Percentiles rank a stretch among this genome's conserved stretches.
phyloP scores from a whole-genome alignment of 2,888 invertebrate species.

The Lasioglossum calceatum region DNA sequence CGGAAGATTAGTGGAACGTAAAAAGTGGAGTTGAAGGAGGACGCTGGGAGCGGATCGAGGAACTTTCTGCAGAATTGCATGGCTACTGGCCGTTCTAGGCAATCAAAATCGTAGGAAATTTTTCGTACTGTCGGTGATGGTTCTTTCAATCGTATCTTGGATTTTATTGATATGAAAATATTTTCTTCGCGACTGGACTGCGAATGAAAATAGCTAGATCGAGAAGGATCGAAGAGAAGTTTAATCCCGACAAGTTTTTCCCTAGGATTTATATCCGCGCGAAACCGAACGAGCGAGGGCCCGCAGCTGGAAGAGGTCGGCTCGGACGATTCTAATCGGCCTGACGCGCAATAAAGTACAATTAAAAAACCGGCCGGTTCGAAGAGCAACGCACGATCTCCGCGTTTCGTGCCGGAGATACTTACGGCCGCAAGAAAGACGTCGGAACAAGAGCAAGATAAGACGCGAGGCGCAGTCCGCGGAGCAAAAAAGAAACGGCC shows the following conservation, averaged over 20 bases:
- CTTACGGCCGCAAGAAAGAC: conserved; percentile 31
- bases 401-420: conserved; percentile 51
- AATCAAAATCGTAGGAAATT: not conserved
- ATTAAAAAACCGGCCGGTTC: conserved; percentile 42
- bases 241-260: not conserved
- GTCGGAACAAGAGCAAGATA: conserved; percentile 24
- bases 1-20: not conserved
- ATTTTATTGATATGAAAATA: not conserved
- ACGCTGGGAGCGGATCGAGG: too few relatives aligned
- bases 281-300: not conserved
- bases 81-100: not conserved
- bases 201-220: not conserved
- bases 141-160: not conserved
- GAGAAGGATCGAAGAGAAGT: not conserved
- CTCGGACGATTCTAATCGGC: conserved; percentile 42
- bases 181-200: not conserved
- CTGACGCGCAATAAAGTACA: conserved; percentile 51
- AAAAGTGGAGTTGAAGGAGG: not conserved
- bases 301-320: not conserved
- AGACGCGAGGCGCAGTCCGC: conserved; percentile 12
- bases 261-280: not conserved
- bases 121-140: not conserved
- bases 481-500: conserved; percentile 31
- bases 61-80: not conserved
- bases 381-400: conserved; percentile 29